Percentiles rank a stretch among this genome's conserved stretches.
Evolutionary conservation across 2,113 vertebrate species (phyloP).

Genomic region (Serinus canaria): DNA sequence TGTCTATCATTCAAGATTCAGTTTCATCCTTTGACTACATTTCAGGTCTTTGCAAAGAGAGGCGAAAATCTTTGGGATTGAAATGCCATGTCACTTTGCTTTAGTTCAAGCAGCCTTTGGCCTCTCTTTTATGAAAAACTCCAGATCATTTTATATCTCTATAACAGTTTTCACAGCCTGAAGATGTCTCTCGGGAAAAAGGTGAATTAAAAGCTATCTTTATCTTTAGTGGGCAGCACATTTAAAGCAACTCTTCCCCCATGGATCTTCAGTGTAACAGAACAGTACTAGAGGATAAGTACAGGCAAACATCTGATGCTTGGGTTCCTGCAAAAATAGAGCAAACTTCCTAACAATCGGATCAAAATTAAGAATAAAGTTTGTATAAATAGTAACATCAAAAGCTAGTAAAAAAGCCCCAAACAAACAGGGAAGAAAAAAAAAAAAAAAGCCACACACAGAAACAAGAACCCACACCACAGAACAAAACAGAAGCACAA

Average conservation of each 20-base stretch:
- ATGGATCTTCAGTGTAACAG: neutral
- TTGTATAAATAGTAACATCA: neutral
- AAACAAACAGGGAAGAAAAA: neutral
- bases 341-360: neutral
- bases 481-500: neutral
- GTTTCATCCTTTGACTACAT: neutral
- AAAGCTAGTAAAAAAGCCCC: fast-evolving
- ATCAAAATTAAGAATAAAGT: neutral
- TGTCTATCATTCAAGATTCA: neutral
- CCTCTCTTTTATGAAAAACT: neutral
- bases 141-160: neutral
- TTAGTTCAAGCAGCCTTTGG: neutral
- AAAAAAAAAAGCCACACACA: neutral
- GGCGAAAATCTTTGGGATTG: neutral
- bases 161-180: neutral
- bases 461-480: neutral
- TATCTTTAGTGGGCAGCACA: neutral
- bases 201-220: neutral
- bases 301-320: neutral
- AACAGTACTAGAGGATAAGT: neutral
- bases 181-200: neutral
- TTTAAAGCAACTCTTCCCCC: neutral
- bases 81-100: neutral
- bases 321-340: neutral
- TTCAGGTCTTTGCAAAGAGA: neutral